phyloP scores from a whole-genome alignment of 1,140 invertebrate species.

The Drosophila takahashii region DNA sequence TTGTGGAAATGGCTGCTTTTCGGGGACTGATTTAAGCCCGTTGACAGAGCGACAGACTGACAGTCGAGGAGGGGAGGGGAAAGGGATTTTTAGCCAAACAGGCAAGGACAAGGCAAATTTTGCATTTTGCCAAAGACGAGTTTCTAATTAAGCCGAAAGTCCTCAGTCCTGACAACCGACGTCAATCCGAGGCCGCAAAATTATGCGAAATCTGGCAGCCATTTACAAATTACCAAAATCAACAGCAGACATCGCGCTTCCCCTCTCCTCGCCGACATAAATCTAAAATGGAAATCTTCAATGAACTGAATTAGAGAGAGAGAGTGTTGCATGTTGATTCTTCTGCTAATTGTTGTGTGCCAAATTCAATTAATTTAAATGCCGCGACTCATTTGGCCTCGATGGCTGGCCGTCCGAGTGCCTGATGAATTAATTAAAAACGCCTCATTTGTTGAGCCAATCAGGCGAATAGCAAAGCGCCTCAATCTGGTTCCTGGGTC shows the following conservation, averaged over 20 bases:
- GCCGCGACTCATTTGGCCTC: slow-evolving; percentile 44
- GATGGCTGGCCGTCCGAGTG: slow-evolving; percentile 12
- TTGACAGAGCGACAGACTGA: slow-evolving; percentile 37
- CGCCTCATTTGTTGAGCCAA: slow-evolving; percentile 75
- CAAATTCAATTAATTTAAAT: slow-evolving; percentile 57
- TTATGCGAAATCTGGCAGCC: slow-evolving; percentile 79
- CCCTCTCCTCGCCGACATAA: slow-evolving; percentile 22
- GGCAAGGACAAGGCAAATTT: slow-evolving; percentile 4
- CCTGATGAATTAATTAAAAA: slow-evolving; percentile 80
- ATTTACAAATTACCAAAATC: slow-evolving; percentile 79
- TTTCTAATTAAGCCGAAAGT: slow-evolving; percentile 75
- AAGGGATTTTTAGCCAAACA: slow-evolving; percentile 1
- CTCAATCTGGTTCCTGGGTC: slow-evolving; percentile 33
- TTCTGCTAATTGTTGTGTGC: slow-evolving; percentile 61
- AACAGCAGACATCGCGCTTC: slow-evolving; percentile 46
- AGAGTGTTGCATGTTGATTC: slow-evolving; percentile 63
- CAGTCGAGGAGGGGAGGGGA: slow-evolving; percentile 3
- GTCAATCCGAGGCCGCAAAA: slow-evolving; percentile 68
- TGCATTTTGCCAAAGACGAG: slow-evolving; percentile 42
- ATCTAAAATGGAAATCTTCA: slow-evolving; percentile 71
- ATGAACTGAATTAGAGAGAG: slow-evolving; percentile 34
- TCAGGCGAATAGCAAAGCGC: slow-evolving; percentile 43
- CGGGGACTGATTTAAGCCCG: slow-evolving; percentile 55
- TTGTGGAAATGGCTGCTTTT: slow-evolving; percentile 18
- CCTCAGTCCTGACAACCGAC: slow-evolving; percentile 65